Percentiles rank a stretch among this genome's conserved stretches.
These are phyloP conservation scores for Apodemus agrarius DNA, from an alignment of 2,797 vertebrate genomes.

Conservation along the genomic window DNA sequence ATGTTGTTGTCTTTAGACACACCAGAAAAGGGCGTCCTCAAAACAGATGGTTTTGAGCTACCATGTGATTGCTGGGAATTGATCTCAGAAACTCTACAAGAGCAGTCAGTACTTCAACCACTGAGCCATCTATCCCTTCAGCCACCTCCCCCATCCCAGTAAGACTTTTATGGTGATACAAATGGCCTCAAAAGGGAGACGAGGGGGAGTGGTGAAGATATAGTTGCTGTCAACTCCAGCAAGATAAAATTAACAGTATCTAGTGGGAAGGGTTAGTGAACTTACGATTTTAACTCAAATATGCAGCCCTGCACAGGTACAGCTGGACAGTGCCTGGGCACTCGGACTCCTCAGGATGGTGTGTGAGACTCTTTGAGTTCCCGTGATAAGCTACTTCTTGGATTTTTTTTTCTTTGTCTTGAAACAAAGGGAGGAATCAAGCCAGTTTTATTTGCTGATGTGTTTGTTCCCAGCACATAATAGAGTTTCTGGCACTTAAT, in stretches of 20 bases:
- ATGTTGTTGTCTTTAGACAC: background rate
- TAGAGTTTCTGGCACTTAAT: constrained; percentile 19
- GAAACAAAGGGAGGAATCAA: constrained; percentile 33
- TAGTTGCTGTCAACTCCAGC: background rate
- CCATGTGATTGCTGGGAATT: background rate
- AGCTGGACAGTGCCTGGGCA: background rate
- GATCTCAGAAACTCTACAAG: background rate
- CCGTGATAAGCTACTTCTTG: background rate
- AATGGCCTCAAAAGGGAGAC: background rate
- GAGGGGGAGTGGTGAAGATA: background rate
- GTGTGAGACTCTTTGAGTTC: background rate
- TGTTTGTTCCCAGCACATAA: constrained; percentile 37
- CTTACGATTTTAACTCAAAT: background rate
- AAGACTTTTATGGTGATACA: background rate
- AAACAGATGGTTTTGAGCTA: background rate
- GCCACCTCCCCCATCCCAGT: background rate
- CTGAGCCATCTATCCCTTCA: background rate
- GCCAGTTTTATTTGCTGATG: constrained; percentile 37
- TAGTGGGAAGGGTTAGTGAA: background rate
- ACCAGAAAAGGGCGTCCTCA: background rate
- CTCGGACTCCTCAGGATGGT: background rate
- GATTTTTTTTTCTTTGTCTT: background rate
- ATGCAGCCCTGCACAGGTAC: background rate
- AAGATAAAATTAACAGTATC: background rate
- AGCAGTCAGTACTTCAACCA: background rate